Conservation (phyloP, 2,888 invertebrate genomes). For the Nomada lathburiana region DNA sequence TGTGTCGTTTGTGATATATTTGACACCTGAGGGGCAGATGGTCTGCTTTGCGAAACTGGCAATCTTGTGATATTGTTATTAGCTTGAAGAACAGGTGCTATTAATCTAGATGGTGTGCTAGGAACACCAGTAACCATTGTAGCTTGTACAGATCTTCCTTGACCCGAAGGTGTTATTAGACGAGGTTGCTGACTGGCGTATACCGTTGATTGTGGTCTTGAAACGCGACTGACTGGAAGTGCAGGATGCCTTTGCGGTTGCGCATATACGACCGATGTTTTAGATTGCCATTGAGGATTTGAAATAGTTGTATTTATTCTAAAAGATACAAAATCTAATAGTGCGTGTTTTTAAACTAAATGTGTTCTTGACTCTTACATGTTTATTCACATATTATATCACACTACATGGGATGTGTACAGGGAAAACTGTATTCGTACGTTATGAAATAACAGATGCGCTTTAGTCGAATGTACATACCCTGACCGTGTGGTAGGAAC, state of each 20-base stretch:
- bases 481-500: slow-evolving; percentile 79
- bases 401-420: too few species aligned
- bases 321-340: slow-evolving; percentile 28
- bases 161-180: slow-evolving; percentile 75
- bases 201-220: slow-evolving; percentile 75
- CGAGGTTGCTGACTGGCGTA: slow-evolving; percentile 79
- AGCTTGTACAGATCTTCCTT: slow-evolving; percentile 80
- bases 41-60: slow-evolving; percentile 78
- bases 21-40: slow-evolving; percentile 77
- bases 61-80: slow-evolving; percentile 78
- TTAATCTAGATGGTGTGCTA: slow-evolving; percentile 79
- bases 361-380: neutral
- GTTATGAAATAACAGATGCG: neutral
- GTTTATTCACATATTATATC: neutral
- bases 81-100: slow-evolving; percentile 80
- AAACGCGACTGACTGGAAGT: slow-evolving; percentile 79
- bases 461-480: slow-evolving; percentile 60
- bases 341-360: slow-evolving; percentile 4
- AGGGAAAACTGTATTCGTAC: neutral
- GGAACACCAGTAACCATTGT: slow-evolving; percentile 80
- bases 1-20: slow-evolving; percentile 77
- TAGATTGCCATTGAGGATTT: slow-evolving; percentile 81
- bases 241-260: slow-evolving; percentile 80
- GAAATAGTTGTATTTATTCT: slow-evolving; percentile 78
- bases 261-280: slow-evolving; percentile 80